These are phyloP conservation scores for Polylopha cassiicola DNA, from an alignment of 2,888 invertebrate species.

Conservation along the genomic window DNA sequence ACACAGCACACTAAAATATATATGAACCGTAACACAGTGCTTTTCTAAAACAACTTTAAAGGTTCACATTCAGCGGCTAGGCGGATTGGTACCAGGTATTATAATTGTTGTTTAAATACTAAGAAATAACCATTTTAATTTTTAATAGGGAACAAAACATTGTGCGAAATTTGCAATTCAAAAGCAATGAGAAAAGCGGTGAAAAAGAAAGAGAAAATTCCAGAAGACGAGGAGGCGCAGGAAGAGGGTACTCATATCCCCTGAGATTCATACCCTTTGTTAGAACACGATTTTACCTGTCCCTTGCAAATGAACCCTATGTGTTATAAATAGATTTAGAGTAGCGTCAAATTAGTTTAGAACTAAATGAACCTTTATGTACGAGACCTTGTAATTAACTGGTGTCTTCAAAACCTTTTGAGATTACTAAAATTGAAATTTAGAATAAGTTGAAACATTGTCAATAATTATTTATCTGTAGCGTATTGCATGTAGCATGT, in stretches of 20 bases:
- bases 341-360: not conserved
- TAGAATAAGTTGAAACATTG: too few species aligned
- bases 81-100: too few species aligned
- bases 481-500: too few species aligned
- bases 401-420: too few species aligned
- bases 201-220: conserved; percentile 79
- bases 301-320: conserved; percentile 2
- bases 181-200: conserved; percentile 83
- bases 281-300: conserved; percentile 11
- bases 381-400: too few species aligned
- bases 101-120: too few species aligned
- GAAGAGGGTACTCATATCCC: conserved; percentile 62
- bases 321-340: too few species aligned
- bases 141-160: conserved; percentile 91
- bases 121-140: conserved; percentile 50
- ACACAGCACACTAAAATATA: conserved; percentile 11
- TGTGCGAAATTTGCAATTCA: conserved; percentile 90
- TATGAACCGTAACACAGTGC: conserved; percentile 14
- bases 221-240: conserved; percentile 62
- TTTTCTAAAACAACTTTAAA: conserved; percentile 11
- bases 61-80: too few species aligned
- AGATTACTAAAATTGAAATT: too few species aligned
- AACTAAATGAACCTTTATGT: too few species aligned
- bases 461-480: too few species aligned
- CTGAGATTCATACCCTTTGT: conserved; percentile 20